Percentiles rank a stretch among this genome's conserved stretches.
phyloP scores from a whole-genome alignment of 2,113 vertebrate species.

The Callospermophilus lateralis region DNA sequence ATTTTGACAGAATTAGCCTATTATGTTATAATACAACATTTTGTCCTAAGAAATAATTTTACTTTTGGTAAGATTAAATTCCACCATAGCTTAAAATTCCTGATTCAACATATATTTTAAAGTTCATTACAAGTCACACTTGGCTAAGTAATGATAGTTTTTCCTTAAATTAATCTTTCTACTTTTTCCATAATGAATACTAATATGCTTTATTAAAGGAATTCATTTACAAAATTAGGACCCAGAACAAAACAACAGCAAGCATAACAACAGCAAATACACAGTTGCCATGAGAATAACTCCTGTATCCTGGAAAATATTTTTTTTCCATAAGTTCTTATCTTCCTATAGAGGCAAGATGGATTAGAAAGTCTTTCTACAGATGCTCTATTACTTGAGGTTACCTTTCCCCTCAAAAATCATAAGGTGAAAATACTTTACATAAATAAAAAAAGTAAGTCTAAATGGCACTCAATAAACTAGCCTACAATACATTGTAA shows the following conservation, averaged over 20 bases:
- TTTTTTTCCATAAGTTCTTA: neutral
- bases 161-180: neutral
- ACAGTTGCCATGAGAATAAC: neutral
- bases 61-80: neutral
- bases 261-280: neutral
- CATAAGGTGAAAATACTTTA: neutral
- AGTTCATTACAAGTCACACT: neutral
- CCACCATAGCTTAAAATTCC: neutral
- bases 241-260: neutral
- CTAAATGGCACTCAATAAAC: neutral
- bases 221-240: neutral
- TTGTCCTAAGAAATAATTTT: neutral
- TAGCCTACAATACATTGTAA: neutral
- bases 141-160: neutral
- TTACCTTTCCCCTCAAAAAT: neutral
- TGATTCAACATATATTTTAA: neutral
- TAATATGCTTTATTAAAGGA: neutral
- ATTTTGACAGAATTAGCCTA: conserved; percentile 42
- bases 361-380: neutral
- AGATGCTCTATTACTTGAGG: neutral
- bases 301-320: neutral
- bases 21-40: neutral
- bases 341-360: neutral
- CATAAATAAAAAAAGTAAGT: neutral
- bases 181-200: neutral